Base-by-base conservation (phyloP, 2,797 vertebrate species). In the Bryconaethiops microstoma region DNA sequence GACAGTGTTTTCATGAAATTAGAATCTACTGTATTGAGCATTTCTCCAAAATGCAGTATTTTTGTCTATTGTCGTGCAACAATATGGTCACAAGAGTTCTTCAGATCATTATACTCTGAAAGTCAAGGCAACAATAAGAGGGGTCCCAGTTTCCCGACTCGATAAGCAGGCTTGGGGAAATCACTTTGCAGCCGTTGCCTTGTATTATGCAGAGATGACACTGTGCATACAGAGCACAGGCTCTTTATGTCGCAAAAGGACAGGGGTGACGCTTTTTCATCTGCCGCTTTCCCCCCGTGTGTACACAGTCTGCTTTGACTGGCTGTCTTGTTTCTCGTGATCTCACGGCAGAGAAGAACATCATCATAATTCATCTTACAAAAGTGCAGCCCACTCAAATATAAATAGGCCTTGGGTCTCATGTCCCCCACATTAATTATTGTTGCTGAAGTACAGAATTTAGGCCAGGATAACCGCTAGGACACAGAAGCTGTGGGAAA, bases 131-230 rank as follows among this genome's bases (percentile, higher is more conserved):
- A 35, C 62, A 64, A 71, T 86, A 88, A 83, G 74, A 86, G 87
- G 88, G 90, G n/a, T 50, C 42, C 19, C n/a, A 19, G n/a, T 67
- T 67, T 5, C 19, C 25, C 42, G 16, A n/a, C 42, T 19, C 67
- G 23, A 7, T 10, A 50, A 48, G 45, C 42, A 25, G 21, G 21
- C 68, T 14, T 12, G 79, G 85, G 78, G 80, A 88, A 90, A 91
- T 90, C 83, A 91, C 82, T 88, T 83, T 74, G 85, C 82, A 85
- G 81, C 88, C 85, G 76, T 90, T 88, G 89, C 87, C 89, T 88
- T 90, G 87, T 87, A 88, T 86, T 82, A 84, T 85, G 89, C 83
- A 75, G 74, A 86, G 88, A 88, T 88, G 85, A 83, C 21, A 13
- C 16, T 14, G 4, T 23, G 81, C 72, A 16, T 83, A 77, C 89